A percentile compares a stretch with the other conserved stretches of the same genome.
phyloP scores from a whole-genome alignment of 2,797 vertebrate genomes.

The Salarias fasciatus region DNA sequence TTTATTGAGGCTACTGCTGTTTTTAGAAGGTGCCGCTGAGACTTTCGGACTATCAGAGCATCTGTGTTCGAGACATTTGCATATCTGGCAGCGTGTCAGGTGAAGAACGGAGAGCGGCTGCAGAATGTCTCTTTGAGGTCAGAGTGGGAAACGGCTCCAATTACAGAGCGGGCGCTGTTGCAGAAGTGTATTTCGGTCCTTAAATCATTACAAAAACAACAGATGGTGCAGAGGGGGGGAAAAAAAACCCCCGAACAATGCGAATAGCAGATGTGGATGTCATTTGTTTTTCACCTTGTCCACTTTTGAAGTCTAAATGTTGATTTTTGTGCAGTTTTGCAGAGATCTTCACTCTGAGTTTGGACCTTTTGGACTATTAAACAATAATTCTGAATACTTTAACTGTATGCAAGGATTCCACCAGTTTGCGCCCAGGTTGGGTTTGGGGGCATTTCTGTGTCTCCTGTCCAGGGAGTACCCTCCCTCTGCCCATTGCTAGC shows the following conservation, averaged over 20 bases:
- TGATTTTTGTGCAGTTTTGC: too few relatives aligned
- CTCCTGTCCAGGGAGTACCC: too few relatives aligned
- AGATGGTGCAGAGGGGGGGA: neutral
- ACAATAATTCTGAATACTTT: too few relatives aligned
- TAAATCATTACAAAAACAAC: constrained; percentile 10
- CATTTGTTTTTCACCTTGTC: too few relatives aligned
- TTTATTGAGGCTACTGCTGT: neutral
- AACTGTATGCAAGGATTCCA: too few relatives aligned
- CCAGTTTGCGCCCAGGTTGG: too few relatives aligned
- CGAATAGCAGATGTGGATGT: too few relatives aligned
- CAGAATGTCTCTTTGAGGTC: constrained; percentile 10
- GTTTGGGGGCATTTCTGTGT: too few relatives aligned
- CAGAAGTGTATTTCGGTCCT: constrained; percentile 4
- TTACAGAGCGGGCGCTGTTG: constrained; percentile 4
- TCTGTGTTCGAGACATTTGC: neutral
- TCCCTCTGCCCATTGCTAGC: too few relatives aligned
- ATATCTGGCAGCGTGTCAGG: constrained; percentile 24
- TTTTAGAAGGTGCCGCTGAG: constrained; percentile 1
- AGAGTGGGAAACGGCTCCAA: neutral
- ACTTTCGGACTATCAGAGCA: neutral
- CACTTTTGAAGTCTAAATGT: too few relatives aligned
- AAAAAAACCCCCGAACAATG: neutral
- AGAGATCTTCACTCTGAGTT: too few relatives aligned
- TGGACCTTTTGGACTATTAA: too few relatives aligned
- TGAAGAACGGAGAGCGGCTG: neutral